Evolutionary conservation across 1,140 invertebrate genomes (phyloP).

Genomic region (Oedothorax gibbosus): DNA sequence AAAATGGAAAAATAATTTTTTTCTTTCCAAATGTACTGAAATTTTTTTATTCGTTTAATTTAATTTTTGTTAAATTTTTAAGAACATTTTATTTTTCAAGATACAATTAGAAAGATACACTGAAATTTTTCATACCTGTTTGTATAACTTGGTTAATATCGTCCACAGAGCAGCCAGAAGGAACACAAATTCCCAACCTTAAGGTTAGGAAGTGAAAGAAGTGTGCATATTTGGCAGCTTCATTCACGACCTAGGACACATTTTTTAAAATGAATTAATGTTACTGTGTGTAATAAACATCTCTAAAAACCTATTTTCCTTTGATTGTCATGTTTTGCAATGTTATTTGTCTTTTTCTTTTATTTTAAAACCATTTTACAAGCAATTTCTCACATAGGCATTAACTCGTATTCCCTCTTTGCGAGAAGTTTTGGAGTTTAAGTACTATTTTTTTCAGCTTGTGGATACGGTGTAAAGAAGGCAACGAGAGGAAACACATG

Average conservation of each 20-base stretch:
- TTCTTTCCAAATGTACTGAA: too few relatives aligned
- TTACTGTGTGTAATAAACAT: not conserved
- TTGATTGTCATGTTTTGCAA: not conserved
- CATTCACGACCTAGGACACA: slow-evolving; percentile 23
- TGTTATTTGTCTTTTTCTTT: not conserved
- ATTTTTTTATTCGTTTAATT: too few relatives aligned
- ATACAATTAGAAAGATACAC: not conserved
- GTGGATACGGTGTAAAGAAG: slow-evolving; percentile 52
- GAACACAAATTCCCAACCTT: slow-evolving; percentile 45
- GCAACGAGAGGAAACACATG: slow-evolving; percentile 62
- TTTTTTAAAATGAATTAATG: not conserved
- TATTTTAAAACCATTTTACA: not conserved
- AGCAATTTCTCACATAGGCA: too few relatives aligned
- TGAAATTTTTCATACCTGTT: not conserved
- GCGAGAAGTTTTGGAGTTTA: slow-evolving; percentile 44
- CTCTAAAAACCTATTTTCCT: not conserved
- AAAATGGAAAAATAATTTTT: too few relatives aligned
- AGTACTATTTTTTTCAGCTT: slow-evolving; percentile 40
- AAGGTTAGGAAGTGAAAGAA: slow-evolving; percentile 47
- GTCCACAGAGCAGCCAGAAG: slow-evolving; percentile 32
- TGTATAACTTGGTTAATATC: slow-evolving; percentile 28
- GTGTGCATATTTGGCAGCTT: slow-evolving; percentile 50
- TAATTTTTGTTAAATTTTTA: too few relatives aligned
- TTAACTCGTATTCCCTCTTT: slow-evolving; percentile 18
- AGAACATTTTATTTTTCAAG: too few relatives aligned